A percentile compares a stretch with the other conserved stretches of the same genome.
Conservation (phyloP, 1,140 invertebrate species). For the Papilio machaon region DNA sequence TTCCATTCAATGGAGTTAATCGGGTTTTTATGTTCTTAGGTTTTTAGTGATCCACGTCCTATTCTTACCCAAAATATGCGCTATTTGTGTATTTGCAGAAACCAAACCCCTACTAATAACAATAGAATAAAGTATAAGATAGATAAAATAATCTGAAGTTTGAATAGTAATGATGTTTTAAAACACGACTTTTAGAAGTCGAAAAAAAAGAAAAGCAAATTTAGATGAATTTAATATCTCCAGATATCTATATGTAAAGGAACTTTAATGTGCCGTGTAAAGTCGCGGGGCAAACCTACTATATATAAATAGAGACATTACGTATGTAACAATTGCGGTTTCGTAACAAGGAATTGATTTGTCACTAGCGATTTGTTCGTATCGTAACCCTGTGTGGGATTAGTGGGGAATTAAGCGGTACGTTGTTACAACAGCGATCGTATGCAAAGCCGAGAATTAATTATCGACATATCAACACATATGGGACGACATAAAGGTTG, state of each 20-base stretch:
- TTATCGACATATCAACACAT: slow-evolving; percentile 55
- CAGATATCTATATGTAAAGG: neutral
- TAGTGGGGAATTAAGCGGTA: slow-evolving; percentile 7
- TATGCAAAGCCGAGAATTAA: slow-evolving; percentile 43
- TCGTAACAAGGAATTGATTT: slow-evolving; percentile 28
- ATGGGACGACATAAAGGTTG: slow-evolving; percentile 42
- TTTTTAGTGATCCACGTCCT: too few relatives aligned
- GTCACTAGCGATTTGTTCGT: slow-evolving; percentile 33
- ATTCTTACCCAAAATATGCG: too few relatives aligned
- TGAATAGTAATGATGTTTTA: too few relatives aligned
- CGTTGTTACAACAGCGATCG: slow-evolving; percentile 30
- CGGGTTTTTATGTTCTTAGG: too few relatives aligned
- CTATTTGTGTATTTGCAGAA: too few relatives aligned
- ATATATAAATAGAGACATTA: slow-evolving; percentile 22
- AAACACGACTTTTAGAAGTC: neutral
- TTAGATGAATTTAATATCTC: neutral
- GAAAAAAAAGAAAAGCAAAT: neutral
- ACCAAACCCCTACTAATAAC: too few relatives aligned
- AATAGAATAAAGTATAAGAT: too few relatives aligned
- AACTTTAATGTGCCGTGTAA: neutral
- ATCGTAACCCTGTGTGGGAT: slow-evolving; percentile 33
- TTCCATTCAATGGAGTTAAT: too few relatives aligned
- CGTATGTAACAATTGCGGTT: slow-evolving; percentile 15
- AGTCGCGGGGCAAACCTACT: neutral
- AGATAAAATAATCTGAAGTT: too few relatives aligned